A percentile compares a stretch with the other conserved stretches of the same genome.
Evolutionary conservation across 2,797 vertebrate species (phyloP).

Genomic region (Distichodus sexfasciatus): DNA sequence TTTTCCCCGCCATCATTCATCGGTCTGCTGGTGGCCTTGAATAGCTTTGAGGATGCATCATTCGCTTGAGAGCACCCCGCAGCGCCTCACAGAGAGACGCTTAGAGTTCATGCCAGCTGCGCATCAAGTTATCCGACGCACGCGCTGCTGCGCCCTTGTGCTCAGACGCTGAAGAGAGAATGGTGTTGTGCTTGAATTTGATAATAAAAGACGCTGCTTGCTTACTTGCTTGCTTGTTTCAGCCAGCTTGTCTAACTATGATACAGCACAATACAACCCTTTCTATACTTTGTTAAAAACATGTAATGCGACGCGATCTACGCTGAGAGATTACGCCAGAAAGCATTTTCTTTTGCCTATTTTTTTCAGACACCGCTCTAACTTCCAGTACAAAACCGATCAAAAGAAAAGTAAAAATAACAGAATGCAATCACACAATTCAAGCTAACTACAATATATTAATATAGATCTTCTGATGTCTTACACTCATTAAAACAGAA

Average conservation of each 20-base stretch:
- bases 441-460: constrained; percentile 91
- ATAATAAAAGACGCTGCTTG: constrained; percentile 42
- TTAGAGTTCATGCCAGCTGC: not conserved
- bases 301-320: too few species aligned
- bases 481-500: constrained; percentile 78
- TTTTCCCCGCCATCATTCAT: constrained; percentile 66
- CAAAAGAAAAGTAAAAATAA: constrained; percentile 75
- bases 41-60: constrained; percentile 18
- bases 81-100: not conserved
- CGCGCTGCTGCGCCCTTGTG: constrained; percentile 40
- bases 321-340: constrained; percentile 60
- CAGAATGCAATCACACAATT: constrained; percentile 82
- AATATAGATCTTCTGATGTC: constrained; percentile 85
- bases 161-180: constrained; percentile 53
- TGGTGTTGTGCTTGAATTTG: constrained; percentile 65
- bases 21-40: constrained; percentile 77
- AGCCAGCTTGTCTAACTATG: too few species aligned
- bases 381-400: constrained; percentile 77
- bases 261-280: too few species aligned
- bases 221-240: constrained; percentile 34
- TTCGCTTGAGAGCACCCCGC: not conserved
- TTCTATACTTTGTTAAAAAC: too few species aligned
- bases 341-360: constrained; percentile 61
- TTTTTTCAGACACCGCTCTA: constrained; percentile 70
- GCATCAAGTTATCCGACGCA: not conserved